Conservation (phyloP, 2,797 vertebrate genomes). For the Chromis chromis region DNA sequence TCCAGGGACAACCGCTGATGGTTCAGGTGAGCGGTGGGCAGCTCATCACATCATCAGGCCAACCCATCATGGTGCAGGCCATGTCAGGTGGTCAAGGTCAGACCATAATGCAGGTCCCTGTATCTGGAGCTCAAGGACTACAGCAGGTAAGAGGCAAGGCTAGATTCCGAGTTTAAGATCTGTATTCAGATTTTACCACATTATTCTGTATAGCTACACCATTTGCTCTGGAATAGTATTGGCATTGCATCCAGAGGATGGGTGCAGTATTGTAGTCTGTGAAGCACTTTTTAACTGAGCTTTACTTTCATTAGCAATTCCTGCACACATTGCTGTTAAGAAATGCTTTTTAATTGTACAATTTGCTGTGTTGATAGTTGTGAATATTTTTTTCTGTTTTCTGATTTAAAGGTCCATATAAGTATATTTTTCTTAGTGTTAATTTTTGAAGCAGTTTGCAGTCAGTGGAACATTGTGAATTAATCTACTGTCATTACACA, state of each 20-base stretch:
- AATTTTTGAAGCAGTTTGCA: too few relatives aligned
- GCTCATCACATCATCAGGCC: constrained; percentile 98
- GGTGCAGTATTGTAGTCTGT: too few relatives aligned
- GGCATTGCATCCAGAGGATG: background rate
- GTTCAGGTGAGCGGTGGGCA: constrained; percentile 99
- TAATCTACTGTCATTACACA: background rate
- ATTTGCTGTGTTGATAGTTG: background rate
- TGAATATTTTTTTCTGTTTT: too few relatives aligned
- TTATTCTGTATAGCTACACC: background rate
- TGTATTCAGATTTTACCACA: background rate
- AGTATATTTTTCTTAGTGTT: background rate
- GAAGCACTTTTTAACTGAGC: background rate
- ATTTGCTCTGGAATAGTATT: background rate
- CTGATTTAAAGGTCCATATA: background rate
- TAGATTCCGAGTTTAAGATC: constrained; percentile 9
- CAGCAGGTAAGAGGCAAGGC: constrained; percentile 89
- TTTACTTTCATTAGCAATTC: too few relatives aligned
- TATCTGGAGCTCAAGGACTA: constrained; percentile 95
- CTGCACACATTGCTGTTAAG: background rate
- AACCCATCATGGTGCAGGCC: constrained; percentile 99
- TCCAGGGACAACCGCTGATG: constrained; percentile 98
- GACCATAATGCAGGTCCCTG: constrained; percentile 98
- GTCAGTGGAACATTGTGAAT: background rate
- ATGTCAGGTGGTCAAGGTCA: constrained; percentile 96
- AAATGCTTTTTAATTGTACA: background rate